Base-by-base conservation (phyloP, 2,113 vertebrate species). In the Cyprinus carpio region DNA sequence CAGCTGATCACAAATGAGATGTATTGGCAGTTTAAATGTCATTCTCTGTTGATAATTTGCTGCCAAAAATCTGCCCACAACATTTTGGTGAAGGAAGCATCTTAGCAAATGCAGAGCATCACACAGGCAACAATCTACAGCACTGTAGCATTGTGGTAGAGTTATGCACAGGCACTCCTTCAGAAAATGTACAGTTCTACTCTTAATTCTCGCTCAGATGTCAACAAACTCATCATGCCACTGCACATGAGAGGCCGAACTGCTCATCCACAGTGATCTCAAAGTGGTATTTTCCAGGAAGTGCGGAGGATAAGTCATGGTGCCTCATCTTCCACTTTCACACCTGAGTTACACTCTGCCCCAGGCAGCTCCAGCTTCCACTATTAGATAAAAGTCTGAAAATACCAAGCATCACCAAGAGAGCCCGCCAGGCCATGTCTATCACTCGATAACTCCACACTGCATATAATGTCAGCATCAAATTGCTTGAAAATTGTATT, bases 301-400 rank as follows among this genome's bases (percentile, higher is more conserved):
- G 31, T 71, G 46, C 31, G 75, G 64, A 75, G 58, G 85, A 81
- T 86, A 29, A 86, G 78, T 81, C 56, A 74, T 34, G 78, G 81
- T 83, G 75, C 46, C 82, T 81, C 51, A 82, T 84, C 77, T 86
- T 67, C 77, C 77, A 86, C 71, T 86, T 86, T 75, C 85, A 83
- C 80, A 49, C 64, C 74, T 65, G 81, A 83, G 80, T 71, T 75
- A 78, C 76, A 82, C 75, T 86, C 81, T 72, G 49, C 77, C 82
- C 18, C 27, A 12, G 64, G 85, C 85, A 86, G 29, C 65, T 25
- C n/a, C 8, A 84, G 34, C 80, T 13, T 46, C 43, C 6, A 86
- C 40, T 67, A 40, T 82, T 43, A 49, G 81, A 86, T 86, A 82
- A 65, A 76, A 23, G 34, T 80, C 37, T 81, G 20, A 75, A 80